phyloP scores from a whole-genome alignment of 2,797 vertebrate species.

The Acipenser oxyrinchus region DNA sequence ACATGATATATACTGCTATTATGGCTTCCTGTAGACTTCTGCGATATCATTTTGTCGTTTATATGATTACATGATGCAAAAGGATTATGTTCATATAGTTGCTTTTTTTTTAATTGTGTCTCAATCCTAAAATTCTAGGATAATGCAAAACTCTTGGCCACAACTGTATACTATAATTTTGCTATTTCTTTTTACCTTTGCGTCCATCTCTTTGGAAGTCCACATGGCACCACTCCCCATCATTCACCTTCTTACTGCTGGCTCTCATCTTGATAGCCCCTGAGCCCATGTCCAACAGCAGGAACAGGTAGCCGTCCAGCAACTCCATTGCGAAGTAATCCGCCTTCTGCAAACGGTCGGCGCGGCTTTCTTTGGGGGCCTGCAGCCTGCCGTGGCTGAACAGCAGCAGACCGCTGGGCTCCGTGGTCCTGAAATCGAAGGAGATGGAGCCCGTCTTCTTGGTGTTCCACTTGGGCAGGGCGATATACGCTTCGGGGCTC shows the following conservation, averaged over 20 bases:
- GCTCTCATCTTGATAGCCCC: conserved; percentile 82
- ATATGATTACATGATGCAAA: too few species aligned
- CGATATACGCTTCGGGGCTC: conserved; percentile 68
- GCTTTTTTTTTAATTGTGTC: too few species aligned
- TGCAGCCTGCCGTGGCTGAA: conserved; percentile 75
- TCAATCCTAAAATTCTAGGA: too few species aligned
- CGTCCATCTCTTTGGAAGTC: conserved; percentile 86
- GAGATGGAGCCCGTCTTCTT: conserved; percentile 84
- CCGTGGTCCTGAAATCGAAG: conserved; percentile 86
- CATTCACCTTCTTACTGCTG: conserved; percentile 74
- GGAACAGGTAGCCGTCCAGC: conserved; percentile 78
- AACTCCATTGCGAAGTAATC: conserved; percentile 86
- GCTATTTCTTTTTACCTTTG: conserved; percentile 55
- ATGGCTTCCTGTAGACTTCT: too few species aligned
- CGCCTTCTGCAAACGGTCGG: conserved; percentile 54
- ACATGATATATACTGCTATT: too few species aligned
- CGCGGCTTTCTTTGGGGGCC: conserved; percentile 50
- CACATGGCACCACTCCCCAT: conserved; percentile 89
- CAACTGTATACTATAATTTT: too few species aligned
- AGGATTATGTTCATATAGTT: too few species aligned
- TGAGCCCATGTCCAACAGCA: conserved; percentile 87
- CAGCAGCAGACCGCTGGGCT: conserved; percentile 78
- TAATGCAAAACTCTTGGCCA: too few species aligned
- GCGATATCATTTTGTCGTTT: too few species aligned
- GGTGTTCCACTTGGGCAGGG: conserved; percentile 77